These are phyloP conservation scores for Augiades crinisus DNA, from an alignment of 2,888 invertebrate genomes.

Conservation along the genomic window DNA sequence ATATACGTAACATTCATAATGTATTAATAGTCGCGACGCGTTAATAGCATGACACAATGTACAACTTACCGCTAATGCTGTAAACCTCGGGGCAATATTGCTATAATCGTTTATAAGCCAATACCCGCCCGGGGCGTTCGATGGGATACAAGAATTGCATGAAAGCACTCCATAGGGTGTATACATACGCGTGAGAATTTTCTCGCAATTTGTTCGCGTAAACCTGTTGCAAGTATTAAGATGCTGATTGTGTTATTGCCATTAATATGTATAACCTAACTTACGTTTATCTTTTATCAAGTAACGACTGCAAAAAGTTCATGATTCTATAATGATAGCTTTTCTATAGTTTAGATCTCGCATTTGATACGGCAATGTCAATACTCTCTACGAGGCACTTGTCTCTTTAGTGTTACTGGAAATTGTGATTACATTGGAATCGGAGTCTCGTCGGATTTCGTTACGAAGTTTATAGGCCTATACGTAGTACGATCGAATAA, in stretches of 20 bases:
- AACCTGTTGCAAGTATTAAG: conserved; percentile 19
- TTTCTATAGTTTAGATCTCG: too few species aligned
- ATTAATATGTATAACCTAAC: conserved; percentile 4
- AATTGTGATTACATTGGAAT: too few species aligned
- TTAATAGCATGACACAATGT: conserved; percentile 16
- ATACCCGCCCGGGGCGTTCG: conserved; percentile 9
- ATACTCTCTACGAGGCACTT: too few species aligned
- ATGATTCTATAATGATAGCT: too few species aligned
- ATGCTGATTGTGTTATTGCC: conserved; percentile 15
- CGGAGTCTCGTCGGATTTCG: too few species aligned
- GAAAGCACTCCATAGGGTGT: not conserved
- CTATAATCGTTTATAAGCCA: conserved; percentile 11
- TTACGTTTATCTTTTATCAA: too few species aligned
- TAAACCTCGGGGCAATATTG: conserved; percentile 5
- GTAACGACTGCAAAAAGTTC: too few species aligned
- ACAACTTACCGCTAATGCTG: conserved; percentile 2
- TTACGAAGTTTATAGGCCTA: too few species aligned
- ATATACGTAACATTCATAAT: not conserved
- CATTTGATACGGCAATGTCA: too few species aligned
- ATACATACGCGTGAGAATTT: conserved; percentile 14
- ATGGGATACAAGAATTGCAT: conserved; percentile 9
- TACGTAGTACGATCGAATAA: too few species aligned
- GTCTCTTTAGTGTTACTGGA: too few species aligned
- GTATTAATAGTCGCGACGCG: not conserved
- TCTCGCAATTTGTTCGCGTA: conserved; percentile 24